A percentile compares a stretch with the other conserved stretches of the same genome.
These are phyloP conservation scores for Cyanoramphus novaezelandiae DNA, from an alignment of 2,113 vertebrate species.

Conservation along the genomic window DNA sequence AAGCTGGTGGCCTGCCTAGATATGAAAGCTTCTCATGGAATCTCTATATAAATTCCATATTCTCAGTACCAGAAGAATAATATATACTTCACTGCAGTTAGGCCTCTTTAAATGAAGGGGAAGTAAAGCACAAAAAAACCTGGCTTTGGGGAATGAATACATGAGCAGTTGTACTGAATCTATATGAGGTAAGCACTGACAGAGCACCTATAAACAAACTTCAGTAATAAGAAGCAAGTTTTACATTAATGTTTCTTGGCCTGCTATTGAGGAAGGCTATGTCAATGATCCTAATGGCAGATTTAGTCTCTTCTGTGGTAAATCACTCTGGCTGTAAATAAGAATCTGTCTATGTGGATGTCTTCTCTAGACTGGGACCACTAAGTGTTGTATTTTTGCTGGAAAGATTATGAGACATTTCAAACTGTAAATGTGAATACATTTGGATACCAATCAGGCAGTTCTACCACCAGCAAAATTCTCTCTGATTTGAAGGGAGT, in stretches of 20 bases:
- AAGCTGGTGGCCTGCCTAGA: neutral
- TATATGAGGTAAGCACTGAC: neutral
- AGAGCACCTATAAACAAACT: conserved; percentile 10
- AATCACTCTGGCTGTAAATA: conserved; percentile 44
- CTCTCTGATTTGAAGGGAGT: neutral
- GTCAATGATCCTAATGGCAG: conserved; percentile 41
- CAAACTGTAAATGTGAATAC: conserved; percentile 37
- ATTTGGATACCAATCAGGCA: conserved; percentile 20
- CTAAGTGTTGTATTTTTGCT: conserved; percentile 22
- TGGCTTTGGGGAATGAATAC: conserved; percentile 3
- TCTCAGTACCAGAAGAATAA: neutral
- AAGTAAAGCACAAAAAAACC: conserved; percentile 42
- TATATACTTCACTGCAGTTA: conserved; percentile 30
- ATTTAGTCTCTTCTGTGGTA: conserved; percentile 12
- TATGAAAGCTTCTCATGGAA: neutral
- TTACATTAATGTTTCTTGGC: conserved; percentile 12
- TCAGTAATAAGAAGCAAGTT: neutral
- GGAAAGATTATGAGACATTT: conserved; percentile 37
- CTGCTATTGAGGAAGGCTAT: neutral
- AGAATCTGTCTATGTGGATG: neutral
- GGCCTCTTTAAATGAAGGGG: conserved; percentile 7
- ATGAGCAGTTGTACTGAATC: conserved; percentile 6
- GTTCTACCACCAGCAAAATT: conserved; percentile 9
- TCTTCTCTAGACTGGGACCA: neutral
- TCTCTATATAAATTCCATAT: conserved; percentile 1